A percentile compares a stretch with the other conserved stretches of the same genome.
phyloP scores from a whole-genome alignment of 2,797 vertebrate genomes.

The Kryptolebias ocellatus region DNA sequence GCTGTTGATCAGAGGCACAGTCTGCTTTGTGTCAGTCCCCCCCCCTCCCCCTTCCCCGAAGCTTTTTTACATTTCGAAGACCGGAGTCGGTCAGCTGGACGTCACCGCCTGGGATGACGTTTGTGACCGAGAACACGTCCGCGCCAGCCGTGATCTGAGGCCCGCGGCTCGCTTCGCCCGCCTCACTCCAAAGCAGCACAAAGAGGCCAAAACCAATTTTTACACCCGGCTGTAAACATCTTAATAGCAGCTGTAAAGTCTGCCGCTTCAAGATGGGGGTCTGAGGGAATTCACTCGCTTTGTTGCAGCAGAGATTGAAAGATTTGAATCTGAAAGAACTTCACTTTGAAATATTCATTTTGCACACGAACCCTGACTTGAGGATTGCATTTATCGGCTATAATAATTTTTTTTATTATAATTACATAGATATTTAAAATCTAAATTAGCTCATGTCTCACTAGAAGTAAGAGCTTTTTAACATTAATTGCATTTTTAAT shows the following conservation, averaged over 20 bases:
- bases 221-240: constrained; percentile 13
- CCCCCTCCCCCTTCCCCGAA: no score
- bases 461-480: no score
- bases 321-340: no score
- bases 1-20: neutral
- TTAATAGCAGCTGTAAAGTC: constrained; percentile 9
- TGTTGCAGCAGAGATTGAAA: neutral
- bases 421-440: no score
- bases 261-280: neutral
- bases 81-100: neutral
- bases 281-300: constrained; percentile 1
- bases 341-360: no score
- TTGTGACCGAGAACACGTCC: constrained; percentile 1
- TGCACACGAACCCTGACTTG: no score
- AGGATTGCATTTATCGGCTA: no score
- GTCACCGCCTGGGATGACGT: neutral
- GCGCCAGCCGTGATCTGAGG: neutral
- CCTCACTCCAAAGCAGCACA: neutral
- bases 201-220: neutral
- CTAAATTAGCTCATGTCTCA: no score
- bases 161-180: neutral
- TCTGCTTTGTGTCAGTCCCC: neutral
- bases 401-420: no score
- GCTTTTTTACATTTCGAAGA: neutral
- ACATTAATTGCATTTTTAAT: no score